Percentiles rank a stretch among this genome's conserved stretches.
phyloP scores from a whole-genome alignment of 1,140 invertebrate species.

The Calephelis nemesis region DNA sequence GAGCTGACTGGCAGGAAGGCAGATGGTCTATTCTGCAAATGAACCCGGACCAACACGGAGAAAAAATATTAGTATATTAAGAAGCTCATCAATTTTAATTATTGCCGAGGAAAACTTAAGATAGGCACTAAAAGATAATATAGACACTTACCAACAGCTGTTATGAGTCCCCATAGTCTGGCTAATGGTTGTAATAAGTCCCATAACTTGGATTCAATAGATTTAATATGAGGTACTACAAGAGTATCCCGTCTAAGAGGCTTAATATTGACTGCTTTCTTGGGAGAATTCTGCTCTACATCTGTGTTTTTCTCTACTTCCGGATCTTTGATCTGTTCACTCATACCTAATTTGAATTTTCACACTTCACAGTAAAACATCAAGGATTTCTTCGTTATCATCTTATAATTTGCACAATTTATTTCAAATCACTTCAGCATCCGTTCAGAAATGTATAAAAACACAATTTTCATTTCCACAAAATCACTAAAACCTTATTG shows the following conservation, averaged over 20 bases:
- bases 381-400: too few species aligned
- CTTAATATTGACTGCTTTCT: conserved; percentile 36
- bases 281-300: conserved; percentile 30
- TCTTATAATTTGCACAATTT: neutral
- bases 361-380: neutral
- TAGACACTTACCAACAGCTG: conserved; percentile 53
- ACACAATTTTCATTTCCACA: neutral
- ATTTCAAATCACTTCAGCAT: neutral
- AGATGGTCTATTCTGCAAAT: too few species aligned
- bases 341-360: conserved; percentile 30
- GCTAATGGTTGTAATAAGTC: conserved; percentile 64
- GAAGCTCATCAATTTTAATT: too few species aligned
- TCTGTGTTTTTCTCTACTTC: conserved; percentile 31
- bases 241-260: conserved; percentile 23
- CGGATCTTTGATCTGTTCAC: conserved; percentile 34
- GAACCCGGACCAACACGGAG: too few species aligned
- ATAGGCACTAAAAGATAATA: too few species aligned
- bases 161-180: conserved; percentile 64
- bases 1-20: too few species aligned
- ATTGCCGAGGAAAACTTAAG: too few species aligned
- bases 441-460: neutral
- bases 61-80: too few species aligned
- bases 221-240: conserved; percentile 42
- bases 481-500: neutral
- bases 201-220: conserved; percentile 57